Evolutionary conservation across 92 coral and sea anemone species (phyloP).

Genomic region (Siderastrea siderea): DNA sequence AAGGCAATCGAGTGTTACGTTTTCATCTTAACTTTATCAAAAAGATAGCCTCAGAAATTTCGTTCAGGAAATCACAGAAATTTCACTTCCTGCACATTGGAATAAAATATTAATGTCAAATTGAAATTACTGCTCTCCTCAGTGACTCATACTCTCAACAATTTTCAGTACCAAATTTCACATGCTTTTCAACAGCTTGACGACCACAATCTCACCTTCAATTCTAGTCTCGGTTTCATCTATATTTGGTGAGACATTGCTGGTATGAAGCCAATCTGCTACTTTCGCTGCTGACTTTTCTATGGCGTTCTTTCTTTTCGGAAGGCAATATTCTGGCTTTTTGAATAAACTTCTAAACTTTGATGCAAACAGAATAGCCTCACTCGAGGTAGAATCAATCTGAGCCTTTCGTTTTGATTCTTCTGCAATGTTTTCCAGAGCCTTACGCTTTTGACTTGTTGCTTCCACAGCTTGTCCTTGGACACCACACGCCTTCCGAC

Average conservation of each 20-base stretch:
- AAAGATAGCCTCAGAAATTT: no score
- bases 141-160: no score
- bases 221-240: background rate
- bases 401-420: background rate
- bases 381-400: background rate
- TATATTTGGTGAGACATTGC: background rate
- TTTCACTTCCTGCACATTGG: no score
- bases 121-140: no score
- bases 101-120: no score
- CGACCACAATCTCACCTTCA: slow-evolving; percentile 25
- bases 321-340: background rate
- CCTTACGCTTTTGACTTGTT: background rate
- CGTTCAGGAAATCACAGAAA: no score
- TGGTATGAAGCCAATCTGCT: slow-evolving; percentile 29
- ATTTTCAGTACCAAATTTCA: no score
- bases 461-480: background rate
- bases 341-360: background rate
- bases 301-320: slow-evolving; percentile 11
- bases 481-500: background rate
- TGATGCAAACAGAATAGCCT: background rate
- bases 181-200: background rate
- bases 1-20: no score
- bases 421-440: background rate
- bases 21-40: no score
- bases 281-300: slow-evolving; percentile 27